Evolutionary conservation across 2,113 vertebrate species (phyloP).

Genomic region (Paraplagusia blochii): DNA sequence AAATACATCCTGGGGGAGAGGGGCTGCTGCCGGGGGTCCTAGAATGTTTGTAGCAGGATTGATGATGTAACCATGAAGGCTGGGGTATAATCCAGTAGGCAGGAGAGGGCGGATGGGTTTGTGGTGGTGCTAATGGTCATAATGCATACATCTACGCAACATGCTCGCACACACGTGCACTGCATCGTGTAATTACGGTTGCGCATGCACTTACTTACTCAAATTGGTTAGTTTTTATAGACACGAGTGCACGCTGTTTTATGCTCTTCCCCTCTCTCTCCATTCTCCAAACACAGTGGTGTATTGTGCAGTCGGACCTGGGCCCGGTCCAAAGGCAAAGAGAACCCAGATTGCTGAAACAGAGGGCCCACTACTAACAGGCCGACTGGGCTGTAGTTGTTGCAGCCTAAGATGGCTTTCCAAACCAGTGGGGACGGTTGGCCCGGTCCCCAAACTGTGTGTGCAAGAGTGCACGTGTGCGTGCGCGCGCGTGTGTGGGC

Average conservation of each 20-base stretch:
- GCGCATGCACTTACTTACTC: constrained; percentile 12
- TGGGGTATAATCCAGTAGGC: constrained; percentile 15
- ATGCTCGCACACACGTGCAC: background rate
- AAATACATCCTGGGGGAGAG: constrained; percentile 13
- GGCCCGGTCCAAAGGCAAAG: constrained; percentile 64
- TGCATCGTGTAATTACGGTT: background rate
- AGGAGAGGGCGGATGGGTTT: constrained; percentile 11
- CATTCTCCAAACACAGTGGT: constrained; percentile 58
- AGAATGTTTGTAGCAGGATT: constrained; percentile 36
- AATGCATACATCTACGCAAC: background rate
- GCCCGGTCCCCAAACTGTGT: constrained; percentile 35
- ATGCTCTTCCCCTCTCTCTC: constrained; percentile 8
- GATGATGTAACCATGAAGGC: constrained; percentile 43
- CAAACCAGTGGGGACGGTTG: constrained; percentile 60
- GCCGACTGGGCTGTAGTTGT: constrained; percentile 56
- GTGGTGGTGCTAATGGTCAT: constrained; percentile 8
- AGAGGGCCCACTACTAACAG: constrained; percentile 63
- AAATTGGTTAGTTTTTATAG: constrained; percentile 15
- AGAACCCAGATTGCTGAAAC: constrained; percentile 72
- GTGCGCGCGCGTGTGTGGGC: background rate
- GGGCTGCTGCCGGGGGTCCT: constrained; percentile 28
- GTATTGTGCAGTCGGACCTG: constrained; percentile 70
- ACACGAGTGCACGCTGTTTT: constrained; percentile 28
- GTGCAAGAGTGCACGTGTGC: constrained; percentile 18
- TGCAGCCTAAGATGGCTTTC: constrained; percentile 51